Evolutionary conservation across 2,113 vertebrate species (phyloP), one percentile per base, ranked within the genome.

Genomic region (Oncorhynchus keta): DNA sequence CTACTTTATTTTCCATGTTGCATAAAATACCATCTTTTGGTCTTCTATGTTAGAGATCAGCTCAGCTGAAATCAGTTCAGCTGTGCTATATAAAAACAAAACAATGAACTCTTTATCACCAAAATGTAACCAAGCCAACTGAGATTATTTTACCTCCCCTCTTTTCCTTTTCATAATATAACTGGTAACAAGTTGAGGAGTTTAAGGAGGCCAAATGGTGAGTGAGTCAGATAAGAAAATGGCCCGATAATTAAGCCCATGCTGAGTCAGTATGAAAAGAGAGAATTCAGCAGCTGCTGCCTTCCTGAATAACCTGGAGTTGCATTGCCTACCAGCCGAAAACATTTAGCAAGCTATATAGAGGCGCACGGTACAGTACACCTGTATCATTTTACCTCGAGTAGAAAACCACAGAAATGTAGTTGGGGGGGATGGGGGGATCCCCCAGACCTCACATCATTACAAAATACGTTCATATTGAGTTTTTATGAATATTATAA

Each of bases 161-260:
- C 77, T 85, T 76, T 72, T 70, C 49, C 79, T 32, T 26, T 55
- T 70, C 68, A 70, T 55, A 83, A 82, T 73, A 83, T 77, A 83
- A 85, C 76, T 75, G 73, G 61, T 73, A 83, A 83, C 81, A 78
- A 84, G 84, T 70, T 61, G 65, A 67, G 73, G 12, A 4, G 73
- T 83, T 81, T 64, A 84, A 86, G 80, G 74, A 83, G 79, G 78
- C 77, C 77, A 84, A 85, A 83, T 82, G 75, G 82, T 75, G 79
- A 79, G 84, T 82, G 81, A 73, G 83, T 88, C 77, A 87, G 86
- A 90, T 91, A 88, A 85, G 80, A 84, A 86, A 86, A 87, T 78
- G 72, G 79, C 49, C 76, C 55, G 78, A 81, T 84, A 90, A 91
- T 88, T 82, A 88, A 68, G 65, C 74, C 73, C 86, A 82, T 79